Percentiles rank a stretch among this genome's conserved stretches.
phyloP scores from a whole-genome alignment of 35 echinoderm and acorn worm species.

The Nesometra sesokonis region DNA sequence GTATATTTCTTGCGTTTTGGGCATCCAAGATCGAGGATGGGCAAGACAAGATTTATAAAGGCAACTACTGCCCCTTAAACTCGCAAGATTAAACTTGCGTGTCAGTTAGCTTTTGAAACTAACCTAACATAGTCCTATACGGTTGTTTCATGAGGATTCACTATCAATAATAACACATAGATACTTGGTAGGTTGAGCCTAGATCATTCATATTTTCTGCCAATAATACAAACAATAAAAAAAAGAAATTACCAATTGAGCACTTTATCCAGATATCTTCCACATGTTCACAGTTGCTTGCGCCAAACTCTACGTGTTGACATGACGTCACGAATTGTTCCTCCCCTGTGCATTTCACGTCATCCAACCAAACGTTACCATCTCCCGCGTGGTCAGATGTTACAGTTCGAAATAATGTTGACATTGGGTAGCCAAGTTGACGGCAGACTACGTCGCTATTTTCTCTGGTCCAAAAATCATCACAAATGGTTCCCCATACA shows the following conservation, averaged over 20 bases:
- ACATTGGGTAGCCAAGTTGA: constrained; percentile 12
- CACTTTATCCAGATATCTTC: neutral
- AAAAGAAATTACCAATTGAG: neutral
- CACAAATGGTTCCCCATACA: constrained; percentile 10
- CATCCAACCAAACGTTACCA: neutral
- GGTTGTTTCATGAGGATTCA: too few relatives aligned
- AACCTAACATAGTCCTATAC: too few relatives aligned
- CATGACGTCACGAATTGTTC: neutral
- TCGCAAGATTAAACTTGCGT: too few relatives aligned
- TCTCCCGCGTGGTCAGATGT: neutral
- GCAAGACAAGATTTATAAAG: too few relatives aligned
- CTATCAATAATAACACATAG: too few relatives aligned
- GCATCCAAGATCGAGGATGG: too few relatives aligned
- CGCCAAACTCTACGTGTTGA: neutral
- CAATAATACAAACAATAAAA: too few relatives aligned
- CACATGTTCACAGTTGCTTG: neutral
- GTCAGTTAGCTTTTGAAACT: too few relatives aligned
- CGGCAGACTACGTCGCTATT: neutral
- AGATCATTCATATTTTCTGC: too few relatives aligned
- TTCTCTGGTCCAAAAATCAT: neutral
- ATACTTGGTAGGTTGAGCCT: too few relatives aligned
- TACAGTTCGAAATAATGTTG: neutral
- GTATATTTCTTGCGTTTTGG: too few relatives aligned
- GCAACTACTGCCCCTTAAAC: too few relatives aligned
- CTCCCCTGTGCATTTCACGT: neutral